A percentile compares a stretch with the other conserved stretches of the same genome.
Evolutionary conservation across 2,888 invertebrate genomes (phyloP).

Genomic region (Sesia apiformis): DNA sequence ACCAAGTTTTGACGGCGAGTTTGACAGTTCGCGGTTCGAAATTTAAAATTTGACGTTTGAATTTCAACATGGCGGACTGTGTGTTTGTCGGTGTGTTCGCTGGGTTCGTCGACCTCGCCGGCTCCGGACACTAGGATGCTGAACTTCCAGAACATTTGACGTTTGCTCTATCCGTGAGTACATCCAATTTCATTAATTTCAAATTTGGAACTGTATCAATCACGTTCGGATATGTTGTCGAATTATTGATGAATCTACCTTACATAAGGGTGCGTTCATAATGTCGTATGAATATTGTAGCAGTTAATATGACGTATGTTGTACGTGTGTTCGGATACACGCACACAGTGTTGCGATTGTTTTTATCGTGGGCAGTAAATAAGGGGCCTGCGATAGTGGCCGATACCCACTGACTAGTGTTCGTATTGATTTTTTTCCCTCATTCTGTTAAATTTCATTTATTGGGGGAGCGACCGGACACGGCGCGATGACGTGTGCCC

Average conservation of each 20-base stretch:
- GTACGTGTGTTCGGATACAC: constrained; percentile 21
- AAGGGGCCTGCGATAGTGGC: constrained; percentile 63
- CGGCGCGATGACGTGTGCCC: constrained; percentile 39
- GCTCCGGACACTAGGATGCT: constrained; percentile 50
- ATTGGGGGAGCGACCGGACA: constrained; percentile 63
- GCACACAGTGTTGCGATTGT: constrained; percentile 46
- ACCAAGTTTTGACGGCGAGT: constrained; percentile 31
- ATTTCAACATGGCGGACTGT: constrained; percentile 62
- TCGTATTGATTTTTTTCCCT: constrained; percentile 73
- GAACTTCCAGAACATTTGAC: constrained; percentile 67
- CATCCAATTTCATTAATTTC: constrained; percentile 1
- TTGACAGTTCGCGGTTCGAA: constrained; percentile 49
- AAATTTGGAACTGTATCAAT: constrained; percentile 15
- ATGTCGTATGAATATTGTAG: constrained; percentile 55
- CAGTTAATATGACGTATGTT: constrained; percentile 26
- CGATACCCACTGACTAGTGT: constrained; percentile 51
- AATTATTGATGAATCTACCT: constrained; percentile 45
- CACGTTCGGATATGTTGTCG: constrained; percentile 2
- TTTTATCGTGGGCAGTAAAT: constrained; percentile 68
- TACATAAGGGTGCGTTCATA: constrained; percentile 47
- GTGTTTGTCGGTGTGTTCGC: constrained; percentile 49
- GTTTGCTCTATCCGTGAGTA: constrained; percentile 66
- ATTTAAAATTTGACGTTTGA: constrained; percentile 48
- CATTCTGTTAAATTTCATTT: constrained; percentile 75
- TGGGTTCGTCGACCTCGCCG: constrained; percentile 53